These are phyloP conservation scores for Patella ulyssiponensis DNA, from an alignment of 2,888 invertebrate species.

Conservation along the genomic window DNA sequence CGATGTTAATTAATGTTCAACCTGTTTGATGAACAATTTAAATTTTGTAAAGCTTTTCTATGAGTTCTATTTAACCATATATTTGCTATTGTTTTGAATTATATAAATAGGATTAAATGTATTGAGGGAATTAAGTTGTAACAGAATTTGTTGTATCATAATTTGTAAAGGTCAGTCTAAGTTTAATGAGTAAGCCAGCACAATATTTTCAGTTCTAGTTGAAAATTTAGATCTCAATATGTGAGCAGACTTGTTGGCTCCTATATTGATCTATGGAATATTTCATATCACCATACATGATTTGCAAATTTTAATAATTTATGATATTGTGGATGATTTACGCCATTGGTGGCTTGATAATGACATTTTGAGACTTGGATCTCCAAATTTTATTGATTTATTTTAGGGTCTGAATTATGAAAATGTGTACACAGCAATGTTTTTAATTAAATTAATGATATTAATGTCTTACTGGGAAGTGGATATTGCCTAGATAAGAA, in stretches of 20 bases:
- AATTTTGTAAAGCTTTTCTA: too few species aligned
- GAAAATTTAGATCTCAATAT: constrained; percentile 8
- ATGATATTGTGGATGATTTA: constrained; percentile 9
- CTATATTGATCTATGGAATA: constrained; percentile 10
- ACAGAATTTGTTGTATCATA: background rate
- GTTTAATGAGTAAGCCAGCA: constrained; percentile 9
- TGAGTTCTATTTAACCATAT: too few species aligned
- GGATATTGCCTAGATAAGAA: too few species aligned
- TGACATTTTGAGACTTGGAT: background rate
- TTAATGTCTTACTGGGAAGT: too few species aligned
- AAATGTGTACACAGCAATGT: constrained; percentile 11
- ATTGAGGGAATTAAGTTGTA: too few species aligned
- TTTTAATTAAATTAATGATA: background rate
- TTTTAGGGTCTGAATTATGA: background rate
- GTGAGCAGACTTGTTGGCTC: constrained; percentile 3
- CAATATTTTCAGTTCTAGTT: constrained; percentile 1
- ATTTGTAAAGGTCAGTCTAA: constrained; percentile 4
- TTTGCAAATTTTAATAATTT: constrained; percentile 12
- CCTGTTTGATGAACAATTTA: too few species aligned
- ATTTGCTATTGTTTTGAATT: too few species aligned
- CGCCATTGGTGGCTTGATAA: background rate
- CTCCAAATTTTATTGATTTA: constrained; percentile 11
- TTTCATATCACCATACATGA: constrained; percentile 9
- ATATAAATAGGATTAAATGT: too few species aligned
- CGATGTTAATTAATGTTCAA: too few species aligned